A percentile compares a stretch with the other conserved stretches of the same genome.
phyloP scores from a whole-genome alignment of 2,113 vertebrate species.

The Bubalus kerabau region DNA sequence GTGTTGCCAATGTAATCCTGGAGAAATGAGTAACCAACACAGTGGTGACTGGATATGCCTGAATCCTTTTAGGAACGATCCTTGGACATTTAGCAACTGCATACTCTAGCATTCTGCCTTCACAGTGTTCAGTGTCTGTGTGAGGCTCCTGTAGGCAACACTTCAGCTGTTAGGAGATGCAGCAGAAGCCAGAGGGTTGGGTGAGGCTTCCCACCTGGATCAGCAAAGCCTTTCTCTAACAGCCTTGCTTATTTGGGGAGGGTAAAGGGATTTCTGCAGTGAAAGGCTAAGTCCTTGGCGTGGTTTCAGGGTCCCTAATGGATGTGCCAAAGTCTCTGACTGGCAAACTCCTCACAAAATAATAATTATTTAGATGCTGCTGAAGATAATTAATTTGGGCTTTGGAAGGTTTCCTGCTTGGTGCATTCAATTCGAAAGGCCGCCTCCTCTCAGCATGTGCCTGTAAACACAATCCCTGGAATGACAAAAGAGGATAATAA shows the following conservation, averaged over 20 bases:
- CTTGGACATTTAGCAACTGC: not conserved
- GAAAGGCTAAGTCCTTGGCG: not conserved
- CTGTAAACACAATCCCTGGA: not conserved
- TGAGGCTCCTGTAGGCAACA: not conserved
- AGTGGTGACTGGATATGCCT: not conserved
- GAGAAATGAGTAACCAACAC: not conserved
- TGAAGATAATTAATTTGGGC: not conserved
- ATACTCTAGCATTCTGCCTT: not conserved
- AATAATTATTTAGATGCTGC: not conserved
- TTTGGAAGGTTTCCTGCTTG: not conserved
- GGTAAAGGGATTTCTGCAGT: not conserved
- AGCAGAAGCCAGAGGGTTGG: not conserved
- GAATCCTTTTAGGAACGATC: not conserved
- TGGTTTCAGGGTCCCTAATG: not conserved
- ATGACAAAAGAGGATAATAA: not conserved
- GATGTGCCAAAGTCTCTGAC: not conserved
- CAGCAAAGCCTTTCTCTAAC: not conserved
- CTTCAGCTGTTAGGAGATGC: not conserved
- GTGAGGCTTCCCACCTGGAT: not conserved
- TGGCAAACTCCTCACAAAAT: not conserved
- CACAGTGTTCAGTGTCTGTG: not conserved
- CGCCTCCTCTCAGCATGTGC: not conserved
- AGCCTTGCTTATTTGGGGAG: not conserved
- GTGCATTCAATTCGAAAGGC: not conserved
- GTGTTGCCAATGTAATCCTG: not conserved